Evolutionary conservation across 2,888 invertebrate species (phyloP), one percentile per base, ranked within the genome.

Genomic region (Drosophila subsilvestris): DNA sequence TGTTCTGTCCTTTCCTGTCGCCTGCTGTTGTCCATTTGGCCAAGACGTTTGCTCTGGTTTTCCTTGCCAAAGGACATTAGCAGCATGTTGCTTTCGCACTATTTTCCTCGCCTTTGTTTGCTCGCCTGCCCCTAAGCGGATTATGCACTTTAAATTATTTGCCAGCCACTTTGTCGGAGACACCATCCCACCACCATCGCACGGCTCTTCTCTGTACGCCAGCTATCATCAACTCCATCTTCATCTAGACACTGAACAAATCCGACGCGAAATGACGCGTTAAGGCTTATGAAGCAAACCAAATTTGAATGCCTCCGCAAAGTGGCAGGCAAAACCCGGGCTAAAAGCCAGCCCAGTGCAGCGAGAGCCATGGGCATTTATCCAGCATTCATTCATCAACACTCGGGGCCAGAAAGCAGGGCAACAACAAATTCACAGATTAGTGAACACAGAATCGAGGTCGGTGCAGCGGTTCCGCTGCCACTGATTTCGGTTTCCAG

Each of bases 81-180:
- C 57, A 51, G 68, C 65, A 59, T 55, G 58, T n/a, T 49, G 58
- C 37, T 63, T 58, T 66, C 60, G 42, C 63, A 63, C 63, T 76
- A 60, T 29, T 54, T 67, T 55, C n/a, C 44, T 59, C 12, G 50
- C 43, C 50, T 61, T 73, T 72, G 63, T 25, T 59, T 76, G 59
- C 50, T 69, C 49, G 49, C 27, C 48, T 47, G 37, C 25, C 44
- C 32, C 51, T 79, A 79, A 79, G 78, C 78, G 78, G 78, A 79
- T 79, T 79, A 80, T 77, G 80, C 78, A 80, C 78, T 72, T 67
- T 63, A 60, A 74, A 74, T 74, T 74, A 74, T 66, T 50, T 53
- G 72, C 72, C 62, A 60, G 71, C 42, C 55, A 59, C 61, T 63
- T 57, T 60, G 45, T 37, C n/a, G 37, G 27, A 9, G 27, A 27